Conservation (phyloP, 2,888 invertebrate genomes). For the Cordilura impudica region DNA sequence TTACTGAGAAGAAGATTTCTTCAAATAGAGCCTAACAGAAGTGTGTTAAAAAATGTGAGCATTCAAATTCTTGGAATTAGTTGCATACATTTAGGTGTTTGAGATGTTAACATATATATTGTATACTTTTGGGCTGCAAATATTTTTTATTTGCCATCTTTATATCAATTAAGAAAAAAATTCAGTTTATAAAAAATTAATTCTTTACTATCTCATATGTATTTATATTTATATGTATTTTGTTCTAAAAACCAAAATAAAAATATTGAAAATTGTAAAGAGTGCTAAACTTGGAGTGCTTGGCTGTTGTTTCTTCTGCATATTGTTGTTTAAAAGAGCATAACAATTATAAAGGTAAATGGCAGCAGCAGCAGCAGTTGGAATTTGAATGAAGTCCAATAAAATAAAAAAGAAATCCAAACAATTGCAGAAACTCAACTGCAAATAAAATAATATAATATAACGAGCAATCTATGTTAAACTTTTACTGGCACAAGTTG, state of each 20-base stretch:
- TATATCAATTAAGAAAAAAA: too few species aligned
- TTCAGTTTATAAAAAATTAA: too few species aligned
- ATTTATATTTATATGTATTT: too few species aligned
- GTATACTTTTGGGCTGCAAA: constrained; percentile 24
- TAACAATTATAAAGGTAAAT: neutral
- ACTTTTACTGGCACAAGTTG: neutral
- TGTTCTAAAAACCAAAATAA: too few species aligned
- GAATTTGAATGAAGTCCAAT: neutral
- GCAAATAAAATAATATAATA: neutral
- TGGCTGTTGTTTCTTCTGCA: neutral
- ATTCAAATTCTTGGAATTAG: constrained; percentile 9
- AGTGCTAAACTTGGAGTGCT: too few species aligned
- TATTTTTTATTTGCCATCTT: too few species aligned
- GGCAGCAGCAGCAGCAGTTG: neutral
- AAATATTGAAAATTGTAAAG: too few species aligned
- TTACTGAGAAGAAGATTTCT: neutral
- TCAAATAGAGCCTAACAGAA: neutral
- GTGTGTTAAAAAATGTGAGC: neutral
- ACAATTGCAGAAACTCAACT: constrained; percentile 45
- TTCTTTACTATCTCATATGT: too few species aligned
- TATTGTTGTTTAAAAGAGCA: neutral
- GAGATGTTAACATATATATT: constrained; percentile 8
- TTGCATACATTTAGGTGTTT: constrained; percentile 51
- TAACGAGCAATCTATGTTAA: constrained; percentile 44
- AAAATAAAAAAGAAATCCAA: too few species aligned